phyloP scores from a whole-genome alignment of 1,140 invertebrate species.

The Lepidostoma basale region DNA sequence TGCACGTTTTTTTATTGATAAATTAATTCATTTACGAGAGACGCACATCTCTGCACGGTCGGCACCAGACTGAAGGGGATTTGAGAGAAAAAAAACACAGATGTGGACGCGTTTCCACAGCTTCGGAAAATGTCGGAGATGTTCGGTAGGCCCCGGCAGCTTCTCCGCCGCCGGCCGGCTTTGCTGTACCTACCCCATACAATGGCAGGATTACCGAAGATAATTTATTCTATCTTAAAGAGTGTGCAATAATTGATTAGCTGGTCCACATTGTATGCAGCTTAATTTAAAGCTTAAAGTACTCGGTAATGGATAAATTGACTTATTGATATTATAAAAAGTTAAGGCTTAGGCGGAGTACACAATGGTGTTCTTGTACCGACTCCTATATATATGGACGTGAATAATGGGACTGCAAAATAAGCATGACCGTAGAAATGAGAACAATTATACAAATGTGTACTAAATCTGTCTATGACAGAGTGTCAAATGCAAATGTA shows the following conservation, averaged over 20 bases:
- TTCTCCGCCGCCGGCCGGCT: background rate
- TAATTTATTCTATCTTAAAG: conserved; percentile 2
- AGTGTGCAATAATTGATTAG: conserved; percentile 11
- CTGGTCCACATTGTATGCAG: background rate
- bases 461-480: too few species aligned
- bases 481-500: too few species aligned
- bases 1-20: background rate
- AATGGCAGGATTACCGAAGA: background rate
- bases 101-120: background rate
- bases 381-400: too few species aligned
- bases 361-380: too few species aligned
- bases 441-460: too few species aligned
- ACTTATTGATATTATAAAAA: too few species aligned
- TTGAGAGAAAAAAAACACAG: background rate
- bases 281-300: background rate
- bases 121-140: background rate
- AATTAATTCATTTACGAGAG: background rate
- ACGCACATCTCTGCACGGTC: background rate
- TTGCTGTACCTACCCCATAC: background rate
- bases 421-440: too few species aligned
- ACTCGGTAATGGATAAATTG: too few species aligned
- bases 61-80: background rate
- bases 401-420: too few species aligned
- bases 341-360: too few species aligned
- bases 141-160: background rate